Conservation (phyloP, 2,113 vertebrate genomes). For the Ramphastos sulfuratus region DNA sequence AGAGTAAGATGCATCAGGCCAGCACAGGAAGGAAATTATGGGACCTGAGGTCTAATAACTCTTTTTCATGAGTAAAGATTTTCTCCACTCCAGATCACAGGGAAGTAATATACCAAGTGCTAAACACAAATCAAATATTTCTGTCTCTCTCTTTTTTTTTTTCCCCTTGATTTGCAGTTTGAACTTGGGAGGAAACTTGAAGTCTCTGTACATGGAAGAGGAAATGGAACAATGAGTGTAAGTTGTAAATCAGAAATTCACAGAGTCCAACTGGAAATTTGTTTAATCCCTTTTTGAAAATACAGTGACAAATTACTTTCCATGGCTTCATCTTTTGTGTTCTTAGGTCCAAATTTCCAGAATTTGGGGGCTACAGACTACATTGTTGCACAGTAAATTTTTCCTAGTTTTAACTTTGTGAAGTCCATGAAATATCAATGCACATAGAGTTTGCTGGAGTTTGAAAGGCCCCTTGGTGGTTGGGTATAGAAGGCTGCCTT, state of each 20-base stretch:
- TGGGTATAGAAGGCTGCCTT: neutral
- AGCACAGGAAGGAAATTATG: neutral
- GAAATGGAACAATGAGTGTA: conserved; percentile 79
- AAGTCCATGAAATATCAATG: neutral
- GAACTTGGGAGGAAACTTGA: conserved; percentile 70
- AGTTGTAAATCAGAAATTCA: neutral
- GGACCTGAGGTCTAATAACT: neutral
- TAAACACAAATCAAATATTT: neutral
- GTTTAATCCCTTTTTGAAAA: neutral
- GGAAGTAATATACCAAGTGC: neutral
- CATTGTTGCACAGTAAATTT: neutral
- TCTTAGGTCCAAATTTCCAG: neutral
- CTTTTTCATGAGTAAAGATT: neutral
- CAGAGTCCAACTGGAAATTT: neutral
- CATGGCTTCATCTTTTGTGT: neutral
- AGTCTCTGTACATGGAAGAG: conserved; percentile 64
- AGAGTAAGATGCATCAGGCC: neutral
- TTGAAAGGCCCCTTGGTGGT: neutral
- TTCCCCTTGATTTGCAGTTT: conserved; percentile 57
- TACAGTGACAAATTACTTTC: neutral
- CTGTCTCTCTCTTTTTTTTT: neutral
- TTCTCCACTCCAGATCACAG: neutral
- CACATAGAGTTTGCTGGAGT: neutral
- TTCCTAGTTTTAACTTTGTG: neutral
- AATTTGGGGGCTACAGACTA: neutral